Conservation (phyloP, 2,888 invertebrate species). For the Drosophila niveifrons region DNA sequence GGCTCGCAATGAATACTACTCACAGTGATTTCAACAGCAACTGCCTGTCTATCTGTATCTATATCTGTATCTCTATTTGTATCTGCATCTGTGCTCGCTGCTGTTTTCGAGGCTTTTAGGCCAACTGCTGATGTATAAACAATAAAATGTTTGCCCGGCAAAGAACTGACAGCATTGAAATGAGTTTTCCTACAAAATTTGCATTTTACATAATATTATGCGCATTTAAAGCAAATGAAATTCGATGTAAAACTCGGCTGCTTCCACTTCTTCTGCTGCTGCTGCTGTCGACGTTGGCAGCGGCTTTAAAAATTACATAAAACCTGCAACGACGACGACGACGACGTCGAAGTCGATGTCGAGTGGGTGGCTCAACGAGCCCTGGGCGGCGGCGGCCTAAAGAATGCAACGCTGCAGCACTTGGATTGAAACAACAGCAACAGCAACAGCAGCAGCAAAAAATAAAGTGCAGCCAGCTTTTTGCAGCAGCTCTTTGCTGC, state of each 20-base stretch:
- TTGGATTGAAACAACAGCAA: too few relatives aligned
- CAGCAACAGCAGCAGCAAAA: not conserved
- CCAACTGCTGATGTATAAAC: not conserved
- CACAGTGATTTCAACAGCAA: not conserved
- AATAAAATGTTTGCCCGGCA: slow-evolving; percentile 5
- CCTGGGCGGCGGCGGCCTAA: slow-evolving; percentile 50
- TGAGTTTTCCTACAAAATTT: slow-evolving; percentile 29
- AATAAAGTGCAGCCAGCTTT: slow-evolving; percentile 29
- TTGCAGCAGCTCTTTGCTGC: slow-evolving; percentile 8
- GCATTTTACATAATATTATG: slow-evolving; percentile 61
- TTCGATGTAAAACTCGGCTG: slow-evolving; percentile 15
- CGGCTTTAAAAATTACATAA: slow-evolving; percentile 73
- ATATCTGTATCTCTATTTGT: not conserved
- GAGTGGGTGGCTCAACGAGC: slow-evolving; percentile 59
- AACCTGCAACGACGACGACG: slow-evolving; percentile 14
- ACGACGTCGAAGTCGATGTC: not conserved
- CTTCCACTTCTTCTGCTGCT: slow-evolving; percentile 19
- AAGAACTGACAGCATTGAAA: slow-evolving; percentile 41
- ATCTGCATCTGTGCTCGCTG: not conserved
- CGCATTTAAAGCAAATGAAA: slow-evolving; percentile 62
- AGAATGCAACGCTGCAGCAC: slow-evolving; percentile 21
- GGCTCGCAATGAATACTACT: slow-evolving; percentile 10
- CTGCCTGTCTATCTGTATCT: not conserved
- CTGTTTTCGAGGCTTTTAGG: not conserved
- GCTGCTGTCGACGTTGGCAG: slow-evolving; percentile 34